Percentiles rank a stretch among this genome's conserved stretches.
These are phyloP conservation scores for Melanotaenia nigrans DNA, from an alignment of 2,797 vertebrate species.

Conservation along the genomic window DNA sequence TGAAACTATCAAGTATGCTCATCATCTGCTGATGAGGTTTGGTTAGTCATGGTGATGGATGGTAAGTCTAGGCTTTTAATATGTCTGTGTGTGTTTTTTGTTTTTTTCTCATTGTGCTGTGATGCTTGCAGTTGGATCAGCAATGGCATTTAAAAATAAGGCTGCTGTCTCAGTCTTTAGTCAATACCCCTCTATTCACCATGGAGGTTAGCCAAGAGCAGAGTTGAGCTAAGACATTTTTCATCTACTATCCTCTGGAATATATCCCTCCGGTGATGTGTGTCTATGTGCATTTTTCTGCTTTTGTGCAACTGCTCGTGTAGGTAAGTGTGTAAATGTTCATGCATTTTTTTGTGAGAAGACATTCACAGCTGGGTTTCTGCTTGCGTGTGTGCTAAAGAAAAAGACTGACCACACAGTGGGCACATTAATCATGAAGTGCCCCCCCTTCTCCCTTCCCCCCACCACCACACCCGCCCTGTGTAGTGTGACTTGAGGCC, in stretches of 20 bases:
- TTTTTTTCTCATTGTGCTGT: slow-evolving; percentile 17
- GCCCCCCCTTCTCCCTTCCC: background rate
- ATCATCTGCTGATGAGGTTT: slow-evolving; percentile 23
- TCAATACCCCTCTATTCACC: slow-evolving; percentile 51
- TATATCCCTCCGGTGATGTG: slow-evolving; percentile 42
- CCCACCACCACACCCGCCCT: slow-evolving; percentile 9
- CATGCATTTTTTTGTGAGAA: slow-evolving; percentile 33
- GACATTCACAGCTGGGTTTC: slow-evolving; percentile 24
- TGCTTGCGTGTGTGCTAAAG: slow-evolving; percentile 42
- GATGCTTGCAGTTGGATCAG: slow-evolving; percentile 44
- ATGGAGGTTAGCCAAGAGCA: slow-evolving; percentile 55
- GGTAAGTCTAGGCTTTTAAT: background rate
- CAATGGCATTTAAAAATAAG: slow-evolving; percentile 60
- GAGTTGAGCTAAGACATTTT: slow-evolving; percentile 53
- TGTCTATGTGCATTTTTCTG: slow-evolving; percentile 12
- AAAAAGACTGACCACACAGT: slow-evolving; percentile 71
- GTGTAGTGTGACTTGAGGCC: slow-evolving; percentile 70
- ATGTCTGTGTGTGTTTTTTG: background rate
- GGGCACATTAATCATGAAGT: slow-evolving; percentile 76
- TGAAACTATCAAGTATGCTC: slow-evolving; percentile 10
- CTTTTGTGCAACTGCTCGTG: slow-evolving; percentile 33
- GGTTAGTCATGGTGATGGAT: slow-evolving; percentile 18
- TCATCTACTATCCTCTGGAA: slow-evolving; percentile 48
- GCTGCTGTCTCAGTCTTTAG: slow-evolving; percentile 33
- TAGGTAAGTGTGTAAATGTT: slow-evolving; percentile 28